Conservation (phyloP, 1,140 invertebrate species). For the Drosophila repleta region DNA sequence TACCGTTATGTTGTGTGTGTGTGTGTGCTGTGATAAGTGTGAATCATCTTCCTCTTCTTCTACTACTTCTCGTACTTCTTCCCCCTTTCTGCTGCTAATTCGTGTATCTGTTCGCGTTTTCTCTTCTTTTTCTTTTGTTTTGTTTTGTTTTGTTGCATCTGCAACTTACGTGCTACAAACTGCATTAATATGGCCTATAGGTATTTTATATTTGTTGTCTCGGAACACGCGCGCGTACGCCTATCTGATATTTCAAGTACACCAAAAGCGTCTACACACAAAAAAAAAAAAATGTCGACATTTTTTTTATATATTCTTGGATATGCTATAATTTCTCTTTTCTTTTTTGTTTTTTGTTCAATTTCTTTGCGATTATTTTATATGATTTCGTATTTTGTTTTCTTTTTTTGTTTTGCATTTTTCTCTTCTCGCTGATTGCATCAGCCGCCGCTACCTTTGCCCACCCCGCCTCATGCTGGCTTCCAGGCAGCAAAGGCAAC, state of each 20-base stretch:
- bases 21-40: neutral
- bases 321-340: slow-evolving; percentile 23
- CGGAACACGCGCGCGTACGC: slow-evolving; percentile 15
- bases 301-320: slow-evolving; percentile 14
- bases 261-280: slow-evolving; percentile 31
- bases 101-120: too few species aligned
- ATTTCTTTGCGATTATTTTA: slow-evolving; percentile 7
- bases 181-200: slow-evolving; percentile 80
- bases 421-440: slow-evolving; percentile 37
- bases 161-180: slow-evolving; percentile 66
- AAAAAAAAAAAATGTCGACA: slow-evolving; percentile 10
- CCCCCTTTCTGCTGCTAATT: neutral
- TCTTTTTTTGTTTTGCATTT: slow-evolving; percentile 11
- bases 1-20: too few species aligned
- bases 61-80: slow-evolving; percentile 1
- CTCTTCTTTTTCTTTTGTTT: slow-evolving; percentile 24
- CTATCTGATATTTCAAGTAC: slow-evolving; percentile 32
- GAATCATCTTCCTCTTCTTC: neutral
- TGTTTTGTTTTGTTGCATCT: slow-evolving; percentile 25
- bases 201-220: slow-evolving; percentile 29
- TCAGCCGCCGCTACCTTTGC: slow-evolving; percentile 21
- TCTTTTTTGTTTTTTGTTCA: neutral
- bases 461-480: too few species aligned
- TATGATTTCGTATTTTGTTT: slow-evolving; percentile 1
- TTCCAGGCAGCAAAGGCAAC: slow-evolving; percentile 17